These are phyloP conservation scores for Creontiades dilutus DNA, from an alignment of 2,888 invertebrate genomes.

Conservation along the genomic window DNA sequence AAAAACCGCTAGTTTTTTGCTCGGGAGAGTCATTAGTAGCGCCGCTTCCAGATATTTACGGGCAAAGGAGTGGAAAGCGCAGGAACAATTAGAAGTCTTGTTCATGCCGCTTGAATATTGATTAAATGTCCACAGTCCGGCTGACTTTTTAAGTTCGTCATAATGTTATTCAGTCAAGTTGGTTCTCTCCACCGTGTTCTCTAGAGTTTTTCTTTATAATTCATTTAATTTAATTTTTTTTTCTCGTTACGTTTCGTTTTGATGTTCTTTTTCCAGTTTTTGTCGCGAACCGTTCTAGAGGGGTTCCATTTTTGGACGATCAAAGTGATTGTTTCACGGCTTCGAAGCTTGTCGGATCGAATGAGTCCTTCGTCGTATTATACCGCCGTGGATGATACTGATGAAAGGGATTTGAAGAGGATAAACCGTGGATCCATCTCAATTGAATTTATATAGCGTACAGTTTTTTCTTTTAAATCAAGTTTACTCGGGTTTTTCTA, in stretches of 20 bases:
- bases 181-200: background rate
- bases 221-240: background rate
- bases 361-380: background rate
- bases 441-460: too few species aligned
- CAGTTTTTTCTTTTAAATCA: too few species aligned
- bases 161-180: background rate
- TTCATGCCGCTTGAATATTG: conserved; percentile 32
- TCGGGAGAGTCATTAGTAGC: conserved; percentile 9
- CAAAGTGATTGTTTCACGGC: conserved; percentile 21
- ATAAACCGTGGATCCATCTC: too few species aligned
- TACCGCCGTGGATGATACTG: too few species aligned
- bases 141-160: background rate
- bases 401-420: too few species aligned
- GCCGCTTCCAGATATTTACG: background rate
- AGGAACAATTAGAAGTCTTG: conserved; percentile 17
- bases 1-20: conserved; percentile 25
- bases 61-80: background rate
- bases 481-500: too few species aligned
- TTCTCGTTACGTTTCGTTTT: background rate
- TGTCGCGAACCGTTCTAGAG: background rate
- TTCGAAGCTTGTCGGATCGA: conserved; percentile 9
- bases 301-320: conserved; percentile 8
- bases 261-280: background rate
- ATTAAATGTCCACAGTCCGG: background rate
- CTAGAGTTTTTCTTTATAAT: background rate